Evolutionary conservation across 2,797 vertebrate genomes (phyloP).

Genomic region (Alfaro cultratus): DNA sequence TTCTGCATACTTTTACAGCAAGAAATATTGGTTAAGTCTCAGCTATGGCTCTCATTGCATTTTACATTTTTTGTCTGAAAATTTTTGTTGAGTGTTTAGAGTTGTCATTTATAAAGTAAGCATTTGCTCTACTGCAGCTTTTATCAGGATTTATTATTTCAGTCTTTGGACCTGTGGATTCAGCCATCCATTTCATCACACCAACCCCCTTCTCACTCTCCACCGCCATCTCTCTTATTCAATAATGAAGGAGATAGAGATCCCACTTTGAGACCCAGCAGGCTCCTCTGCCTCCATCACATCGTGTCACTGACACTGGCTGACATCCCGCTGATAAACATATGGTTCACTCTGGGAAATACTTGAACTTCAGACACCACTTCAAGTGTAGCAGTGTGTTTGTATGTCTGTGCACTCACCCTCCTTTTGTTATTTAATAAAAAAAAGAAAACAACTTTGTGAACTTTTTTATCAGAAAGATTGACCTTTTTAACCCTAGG

Average conservation of each 20-base stretch:
- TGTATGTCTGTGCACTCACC: conserved; percentile 7
- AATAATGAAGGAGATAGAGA: conserved; percentile 42
- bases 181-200: conserved; percentile 11
- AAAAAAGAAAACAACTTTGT: not conserved
- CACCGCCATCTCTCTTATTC: conserved; percentile 1
- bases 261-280: conserved; percentile 42
- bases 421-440: not conserved
- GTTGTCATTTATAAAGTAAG: conserved; percentile 45
- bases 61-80: conserved; percentile 50
- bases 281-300: conserved; percentile 41
- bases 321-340: conserved; percentile 56
- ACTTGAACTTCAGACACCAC: conserved; percentile 42
- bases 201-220: not conserved
- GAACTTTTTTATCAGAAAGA: not conserved
- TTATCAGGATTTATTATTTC: conserved; percentile 16
- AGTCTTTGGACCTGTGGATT: conserved; percentile 11
- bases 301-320: conserved; percentile 55
- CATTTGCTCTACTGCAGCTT: conserved; percentile 42
- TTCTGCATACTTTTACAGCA: not conserved
- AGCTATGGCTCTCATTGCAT: conserved; percentile 48
- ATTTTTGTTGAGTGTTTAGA: conserved; percentile 25
- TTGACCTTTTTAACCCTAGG: not conserved
- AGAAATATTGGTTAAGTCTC: conserved; percentile 23
- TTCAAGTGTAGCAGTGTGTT: not conserved
- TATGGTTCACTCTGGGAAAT: conserved; percentile 39